Evolutionary conservation across 2,888 invertebrate genomes (phyloP), one percentile per base, ranked within the genome.

Genomic region (Epirrita christyi): DNA sequence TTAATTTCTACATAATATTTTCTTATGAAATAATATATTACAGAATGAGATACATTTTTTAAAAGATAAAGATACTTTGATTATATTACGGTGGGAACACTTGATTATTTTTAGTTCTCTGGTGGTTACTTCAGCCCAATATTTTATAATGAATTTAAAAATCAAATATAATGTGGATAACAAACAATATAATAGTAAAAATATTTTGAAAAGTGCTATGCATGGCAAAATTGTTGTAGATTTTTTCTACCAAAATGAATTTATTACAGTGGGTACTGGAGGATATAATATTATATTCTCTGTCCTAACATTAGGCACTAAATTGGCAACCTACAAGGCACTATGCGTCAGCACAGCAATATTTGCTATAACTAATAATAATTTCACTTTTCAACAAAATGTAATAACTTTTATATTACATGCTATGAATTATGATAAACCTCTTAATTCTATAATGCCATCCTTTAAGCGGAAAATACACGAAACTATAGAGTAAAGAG

Each of bases 261-360:
- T 47, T 51, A 55, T 29, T 38, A 38, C 11, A 2, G 32, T 29
- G 6, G 9, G 29, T 55, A 54, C 14, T 61, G 64, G 64, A 64
- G 58, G 64, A 68, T 67, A 69, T 70, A 71, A 72, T 75, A 77
- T 74, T 72, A 66, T 68, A 73, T 72, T 71, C 70, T 77, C 70
- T 76, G 79, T 76, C 73, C 76, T 81, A 85, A 86, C 79, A 83
- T 89, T 92, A 92, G 92, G 92, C 92, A 92, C 92, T 92, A 92
- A 86, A 90, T 92, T 92, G 92, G 92, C 92, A 91, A 92, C 92
- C 92, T 92, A 92, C 92, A 92, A 92, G 92, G 92, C 92, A 92
- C 92, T 92, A 92, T 92, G 92, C 92, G 86, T 87, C 88, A 90
- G 92, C 92, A 92, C 92, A 91, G 92, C 88, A 88, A 85, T 85